These are phyloP conservation scores for Coleophora flavipennella DNA, from an alignment of 2,888 invertebrate genomes.

Conservation along the genomic window DNA sequence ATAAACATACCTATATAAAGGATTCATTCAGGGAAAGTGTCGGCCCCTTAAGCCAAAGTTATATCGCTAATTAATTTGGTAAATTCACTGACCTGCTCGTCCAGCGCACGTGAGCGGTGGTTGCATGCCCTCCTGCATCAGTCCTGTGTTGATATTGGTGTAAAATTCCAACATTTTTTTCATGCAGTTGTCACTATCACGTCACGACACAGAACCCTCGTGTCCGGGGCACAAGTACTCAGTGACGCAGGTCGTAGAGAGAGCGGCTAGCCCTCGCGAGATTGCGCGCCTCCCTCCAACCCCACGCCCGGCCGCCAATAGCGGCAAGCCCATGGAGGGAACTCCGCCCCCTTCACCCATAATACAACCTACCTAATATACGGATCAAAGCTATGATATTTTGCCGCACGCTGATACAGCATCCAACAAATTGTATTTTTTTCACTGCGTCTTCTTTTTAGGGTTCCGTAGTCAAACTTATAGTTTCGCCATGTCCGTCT, in stretches of 20 bases:
- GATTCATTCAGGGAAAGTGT: too few species aligned
- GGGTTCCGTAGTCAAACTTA: too few species aligned
- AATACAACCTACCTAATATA: slow-evolving; percentile 49
- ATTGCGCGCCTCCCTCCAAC: slow-evolving; percentile 17
- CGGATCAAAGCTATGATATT: slow-evolving; percentile 52
- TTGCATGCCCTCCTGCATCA: slow-evolving; percentile 73
- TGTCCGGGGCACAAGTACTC: slow-evolving; percentile 32
- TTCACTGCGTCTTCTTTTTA: slow-evolving; percentile 19
- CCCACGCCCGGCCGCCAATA: slow-evolving; percentile 43
- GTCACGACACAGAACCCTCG: slow-evolving; percentile 26
- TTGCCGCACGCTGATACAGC: slow-evolving; percentile 43
- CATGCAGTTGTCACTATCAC: slow-evolving; percentile 29
- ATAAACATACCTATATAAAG: too few species aligned
- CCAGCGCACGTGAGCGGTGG: slow-evolving; percentile 75
- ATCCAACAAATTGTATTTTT: slow-evolving; percentile 48
- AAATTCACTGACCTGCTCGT: slow-evolving; percentile 72
- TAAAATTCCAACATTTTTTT: slow-evolving; percentile 80
- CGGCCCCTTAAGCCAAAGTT: too few species aligned
- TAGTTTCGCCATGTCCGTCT: too few species aligned
- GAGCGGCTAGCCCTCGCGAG: slow-evolving; percentile 18
- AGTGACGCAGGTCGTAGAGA: slow-evolving; percentile 32
- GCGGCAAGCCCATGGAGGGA: slow-evolving; percentile 18
- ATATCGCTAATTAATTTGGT: slow-evolving; percentile 14
- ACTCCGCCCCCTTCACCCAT: slow-evolving; percentile 42
- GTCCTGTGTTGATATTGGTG: slow-evolving; percentile 74